phyloP scores from a whole-genome alignment of 2,797 vertebrate genomes.

The Poeciliopsis turneri region DNA sequence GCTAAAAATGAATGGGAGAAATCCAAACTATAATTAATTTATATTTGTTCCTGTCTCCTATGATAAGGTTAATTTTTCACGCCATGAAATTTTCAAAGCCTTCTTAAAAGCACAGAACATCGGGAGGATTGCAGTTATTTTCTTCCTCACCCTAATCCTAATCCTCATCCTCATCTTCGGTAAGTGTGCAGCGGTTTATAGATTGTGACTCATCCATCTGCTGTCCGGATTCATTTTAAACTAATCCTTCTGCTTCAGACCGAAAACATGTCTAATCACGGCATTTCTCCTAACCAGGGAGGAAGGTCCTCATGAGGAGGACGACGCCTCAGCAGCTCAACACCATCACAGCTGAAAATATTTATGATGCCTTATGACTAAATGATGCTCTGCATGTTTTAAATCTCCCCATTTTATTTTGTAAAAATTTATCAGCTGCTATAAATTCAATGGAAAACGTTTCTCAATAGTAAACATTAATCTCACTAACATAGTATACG shows the following conservation, averaged over 20 bases:
- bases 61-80: constrained; percentile 30
- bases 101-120: constrained; percentile 42
- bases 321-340: neutral
- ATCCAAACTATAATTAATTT: constrained; percentile 1
- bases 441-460: constrained; percentile 8
- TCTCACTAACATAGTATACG: neutral
- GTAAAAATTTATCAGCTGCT: neutral
- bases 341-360: constrained; percentile 36
- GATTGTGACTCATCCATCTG: constrained; percentile 28
- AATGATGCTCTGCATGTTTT: constrained; percentile 9
- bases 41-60: constrained; percentile 12
- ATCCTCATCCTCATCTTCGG: constrained; percentile 55
- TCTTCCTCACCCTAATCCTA: constrained; percentile 38
- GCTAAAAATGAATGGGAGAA: constrained; percentile 1
- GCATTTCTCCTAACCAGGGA: constrained; percentile 50
- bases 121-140: constrained; percentile 48
- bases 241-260: neutral
- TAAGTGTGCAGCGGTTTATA: constrained; percentile 53
- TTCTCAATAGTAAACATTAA: neutral
- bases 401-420: neutral
- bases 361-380: constrained; percentile 43
- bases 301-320: neutral
- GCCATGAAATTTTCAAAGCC: constrained; percentile 33
- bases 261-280: constrained; percentile 7
- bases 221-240: constrained; percentile 33